A percentile compares a stretch with the other conserved stretches of the same genome.
Evolutionary conservation across 1,140 invertebrate species (phyloP).

Genomic region (Eubasilissa regina): DNA sequence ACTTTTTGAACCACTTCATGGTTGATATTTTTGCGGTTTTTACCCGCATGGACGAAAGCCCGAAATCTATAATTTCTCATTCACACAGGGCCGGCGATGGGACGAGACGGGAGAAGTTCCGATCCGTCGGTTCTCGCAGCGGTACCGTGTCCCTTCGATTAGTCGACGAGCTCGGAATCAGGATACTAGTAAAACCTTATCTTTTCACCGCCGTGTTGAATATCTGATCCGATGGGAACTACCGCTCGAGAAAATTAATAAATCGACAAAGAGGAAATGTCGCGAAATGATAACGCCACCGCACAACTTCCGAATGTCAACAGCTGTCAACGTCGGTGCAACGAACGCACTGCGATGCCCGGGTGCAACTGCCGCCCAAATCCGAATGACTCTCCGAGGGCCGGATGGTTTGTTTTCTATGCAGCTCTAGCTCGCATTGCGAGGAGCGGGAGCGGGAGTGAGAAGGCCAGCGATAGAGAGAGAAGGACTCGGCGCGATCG

Average conservation of each 20-base stretch:
- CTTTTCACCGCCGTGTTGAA: no score
- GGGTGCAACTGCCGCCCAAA: neutral
- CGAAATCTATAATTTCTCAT: conserved; percentile 77
- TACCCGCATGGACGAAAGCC: conserved; percentile 75
- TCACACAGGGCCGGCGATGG: conserved; percentile 63
- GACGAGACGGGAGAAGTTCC: neutral
- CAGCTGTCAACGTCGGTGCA: neutral
- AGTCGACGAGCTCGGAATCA: no score
- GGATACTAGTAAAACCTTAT: no score
- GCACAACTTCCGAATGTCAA: neutral
- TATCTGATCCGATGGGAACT: no score
- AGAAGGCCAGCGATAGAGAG: conserved; percentile 20
- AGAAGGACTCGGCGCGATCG: neutral
- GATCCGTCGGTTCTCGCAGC: no score
- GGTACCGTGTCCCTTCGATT: no score
- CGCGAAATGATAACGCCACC: neutral
- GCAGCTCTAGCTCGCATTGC: conserved; percentile 46
- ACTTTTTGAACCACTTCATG: conserved; percentile 78
- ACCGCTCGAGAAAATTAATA: neutral
- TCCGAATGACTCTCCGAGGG: neutral
- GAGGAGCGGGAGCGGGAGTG: neutral
- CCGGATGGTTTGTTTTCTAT: conserved; percentile 47
- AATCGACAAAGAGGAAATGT: neutral
- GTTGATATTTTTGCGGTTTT: conserved; percentile 73
- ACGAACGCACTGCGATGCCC: neutral